Base-by-base conservation (phyloP, 1,140 invertebrate species). In the Hyphantria cunea region DNA sequence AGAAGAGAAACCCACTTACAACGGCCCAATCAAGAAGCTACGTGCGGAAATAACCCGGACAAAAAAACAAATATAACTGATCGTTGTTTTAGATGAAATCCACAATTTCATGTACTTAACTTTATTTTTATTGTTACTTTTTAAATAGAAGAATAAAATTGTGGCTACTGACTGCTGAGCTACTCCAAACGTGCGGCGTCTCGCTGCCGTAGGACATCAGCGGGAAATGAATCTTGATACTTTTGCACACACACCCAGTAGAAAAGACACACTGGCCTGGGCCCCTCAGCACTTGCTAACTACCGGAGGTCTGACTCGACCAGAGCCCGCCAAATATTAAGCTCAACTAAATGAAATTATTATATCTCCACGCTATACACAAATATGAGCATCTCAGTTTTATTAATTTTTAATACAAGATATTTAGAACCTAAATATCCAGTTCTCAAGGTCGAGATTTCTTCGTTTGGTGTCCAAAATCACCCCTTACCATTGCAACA, bases 181-280 rank as follows among this genome's bases (percentile, higher is more conserved):
- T 85, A 64, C 76, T 86, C 87, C 87, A 90, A 53, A 90, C 84
- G 79, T 89, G 86, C 82, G 87, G 80, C 86, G 87, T 81, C 72
- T 90, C 87, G 74, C 84, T 89, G 62, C 87, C 82, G 87, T 87
- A 90, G 54, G 87, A 90, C 87, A 90, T 90, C 82, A 90, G 87
- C 83, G 86, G 87, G 87, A 90, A 90, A 90, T 90, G 87, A 90
- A 90, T 90, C 76, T 90, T 90, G 87, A 89, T 65, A 79, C 76
- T 70, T 86, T 76, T 70, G 10, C 68, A 74, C 66, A 76, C 83
- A 77, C 81, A 66, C 64, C 55, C 42, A 51, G 47, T 66, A 25
- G 51, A 78, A 84, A 82, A 60, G 50, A 63, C 45, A 63, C 56
- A 56, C 50, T 53, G 54, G 14, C 17, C 13, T 17, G 6, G 10